Conservation (phyloP, 2,888 invertebrate species). For the Troilus luridus region DNA sequence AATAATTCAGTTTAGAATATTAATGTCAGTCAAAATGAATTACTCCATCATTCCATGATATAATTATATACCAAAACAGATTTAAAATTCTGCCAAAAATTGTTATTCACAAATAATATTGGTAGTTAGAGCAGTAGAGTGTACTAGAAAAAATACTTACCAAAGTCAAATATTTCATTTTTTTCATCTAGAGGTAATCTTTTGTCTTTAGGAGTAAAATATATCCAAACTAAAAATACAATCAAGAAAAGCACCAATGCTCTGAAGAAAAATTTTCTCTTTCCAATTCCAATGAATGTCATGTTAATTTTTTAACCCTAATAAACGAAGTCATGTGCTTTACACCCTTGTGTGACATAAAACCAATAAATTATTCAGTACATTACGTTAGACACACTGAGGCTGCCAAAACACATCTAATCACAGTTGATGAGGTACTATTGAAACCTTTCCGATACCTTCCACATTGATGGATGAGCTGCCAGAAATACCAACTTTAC, state of each 20-base stretch:
- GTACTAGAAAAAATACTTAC: slow-evolving; percentile 10
- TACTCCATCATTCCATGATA: neutral
- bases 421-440: neutral
- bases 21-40: neutral
- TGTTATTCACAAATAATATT: neutral
- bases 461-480: neutral
- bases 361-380: slow-evolving; percentile 4
- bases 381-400: neutral
- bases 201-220: neutral
- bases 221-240: slow-evolving; percentile 27
- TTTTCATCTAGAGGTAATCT: neutral
- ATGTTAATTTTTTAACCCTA: slow-evolving; percentile 34
- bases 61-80: neutral
- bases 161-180: slow-evolving; percentile 56
- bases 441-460: neutral
- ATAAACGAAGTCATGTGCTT: slow-evolving; percentile 47
- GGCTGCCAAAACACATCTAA: neutral
- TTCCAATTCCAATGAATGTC: slow-evolving; percentile 51
- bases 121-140: neutral
- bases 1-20: neutral
- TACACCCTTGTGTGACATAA: neutral
- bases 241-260: slow-evolving; percentile 2
- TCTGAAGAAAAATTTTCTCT: slow-evolving; percentile 52
- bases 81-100: neutral
- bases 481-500: neutral